Evolutionary conservation across 2,888 invertebrate genomes (phyloP), one percentile per base, ranked within the genome.

Genomic region (Harpagoxenus sublaevis): DNA sequence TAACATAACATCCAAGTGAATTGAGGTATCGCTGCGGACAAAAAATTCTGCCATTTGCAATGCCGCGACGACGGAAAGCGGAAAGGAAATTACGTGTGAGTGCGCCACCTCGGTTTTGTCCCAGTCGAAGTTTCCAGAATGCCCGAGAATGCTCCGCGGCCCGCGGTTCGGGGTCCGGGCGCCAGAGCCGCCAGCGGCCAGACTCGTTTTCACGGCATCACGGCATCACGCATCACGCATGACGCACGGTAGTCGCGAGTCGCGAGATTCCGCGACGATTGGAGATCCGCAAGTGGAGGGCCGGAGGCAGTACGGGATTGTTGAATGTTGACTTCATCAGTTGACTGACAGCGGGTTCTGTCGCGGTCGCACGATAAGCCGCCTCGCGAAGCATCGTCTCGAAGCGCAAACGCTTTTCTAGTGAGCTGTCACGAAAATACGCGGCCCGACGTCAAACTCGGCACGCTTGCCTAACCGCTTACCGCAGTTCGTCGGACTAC

Each of bases 111-210:
- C 15, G 45, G 1, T 42, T 18, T 45, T 15, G 12, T 5, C 5
- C 10, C 42, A 18, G 9, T 57, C 57, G 71, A 71, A 79, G 57
- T 71, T 79, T 79, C 71, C 71, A 79, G 79, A 79, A 79, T 60
- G 48, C 23, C 12, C 23, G 68, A 68, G 53, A 53, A 28, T 15
- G 15, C 15, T 45, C 8, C 23, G 23, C 15, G 28, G 6, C 31
- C 8, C 23, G 23, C 15, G 42, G 6, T 0, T 2, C 23, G 28
- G 35, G 35, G 23, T 23, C 0, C 23, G 23, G 23, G 23, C 23
- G 23, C 23, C 23, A 23, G 23, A 23, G 23, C 23, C 35, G 35
- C 18, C 42, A 42, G 12, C 23, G 35, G 57, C 2, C 15, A 10
- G 45, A 3, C 15, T 51, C 8, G n/a, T 10, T 9, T 79, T 23